Evolutionary conservation across 1,140 invertebrate species (phyloP), one percentile per base, ranked within the genome.

Genomic region (Calosoma granatense): DNA sequence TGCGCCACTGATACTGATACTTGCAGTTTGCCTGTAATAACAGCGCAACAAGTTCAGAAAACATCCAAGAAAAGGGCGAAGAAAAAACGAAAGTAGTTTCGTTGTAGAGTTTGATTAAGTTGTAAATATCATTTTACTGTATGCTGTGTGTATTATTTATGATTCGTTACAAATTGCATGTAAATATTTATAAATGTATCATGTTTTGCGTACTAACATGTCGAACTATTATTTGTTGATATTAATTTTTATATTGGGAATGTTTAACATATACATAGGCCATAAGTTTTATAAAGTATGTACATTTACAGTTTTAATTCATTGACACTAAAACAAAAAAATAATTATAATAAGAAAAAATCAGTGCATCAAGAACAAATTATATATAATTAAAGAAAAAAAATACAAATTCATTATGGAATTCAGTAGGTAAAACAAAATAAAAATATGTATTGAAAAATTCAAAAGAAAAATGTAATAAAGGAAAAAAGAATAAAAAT

Each of bases 1-100:
- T 57, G 56, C 20, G 55, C 39, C 30, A 55, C 57, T 15, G 55
- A 56, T 36, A n/a, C n/a, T n/a, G 41, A 53, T 17, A 26, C n/a
- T 17, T 4, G 6, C 4, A 12, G 41, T 17, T 17, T 47, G 6
- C 41, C 41, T 12, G 41, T 47, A 47, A 17, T 47, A 12, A 47
- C 41, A 6, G 15, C 41, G 6, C 58, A 56, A 56, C 57, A 22
- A 41, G 51, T 58, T 12, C 57, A 54, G 19, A 67, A 67, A 60
- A 54, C 47, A 15, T 54, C 52, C 1, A 62, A 63, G 53, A 58
- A 53, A 26, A 67, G 65, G 59, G 58, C 61, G 9, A 67, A 67
- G 51, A 67, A 67, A 53, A 67, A 67, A 59, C 59, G 61, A 41
- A 64, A 62, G 64, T 67, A 65, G 62, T 58, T 23, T 56, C 41